Conservation (phyloP, 2,797 vertebrate genomes). For the Phoeniculus purpureus region DNA sequence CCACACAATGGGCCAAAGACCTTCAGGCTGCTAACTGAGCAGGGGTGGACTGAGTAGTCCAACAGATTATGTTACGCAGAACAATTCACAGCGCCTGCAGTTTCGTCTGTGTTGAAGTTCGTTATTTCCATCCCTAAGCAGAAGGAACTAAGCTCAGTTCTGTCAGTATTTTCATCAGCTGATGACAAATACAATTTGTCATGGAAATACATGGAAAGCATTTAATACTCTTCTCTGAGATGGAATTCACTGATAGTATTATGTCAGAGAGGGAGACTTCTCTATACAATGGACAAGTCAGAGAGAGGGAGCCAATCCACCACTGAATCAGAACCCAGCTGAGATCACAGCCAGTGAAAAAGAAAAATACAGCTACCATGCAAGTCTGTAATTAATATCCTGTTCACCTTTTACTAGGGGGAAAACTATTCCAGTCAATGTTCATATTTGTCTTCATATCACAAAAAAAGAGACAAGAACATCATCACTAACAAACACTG, state of each 20-base stretch:
- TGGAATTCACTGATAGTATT: not conserved
- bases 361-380: not conserved
- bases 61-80: not conserved
- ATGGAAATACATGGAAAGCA: not conserved
- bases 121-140: constrained; percentile 5
- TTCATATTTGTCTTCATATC: not conserved
- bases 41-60: not conserved
- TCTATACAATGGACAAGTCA: not conserved
- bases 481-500: not conserved
- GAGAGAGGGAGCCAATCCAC: not conserved
- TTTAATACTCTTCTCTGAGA: not conserved
- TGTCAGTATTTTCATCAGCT: constrained; percentile 29
- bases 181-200: not conserved
- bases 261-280: not conserved
- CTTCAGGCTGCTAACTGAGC: not conserved
- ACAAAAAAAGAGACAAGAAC: not conserved
- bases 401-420: not conserved
- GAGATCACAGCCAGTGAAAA: not conserved
- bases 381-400: not conserved
- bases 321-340: not conserved
- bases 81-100: not conserved
- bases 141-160: not conserved
- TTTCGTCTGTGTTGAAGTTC: not conserved
- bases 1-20: not conserved
- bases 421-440: not conserved